Base-by-base conservation (phyloP, 2,888 invertebrate species). In the Arge pagana region DNA sequence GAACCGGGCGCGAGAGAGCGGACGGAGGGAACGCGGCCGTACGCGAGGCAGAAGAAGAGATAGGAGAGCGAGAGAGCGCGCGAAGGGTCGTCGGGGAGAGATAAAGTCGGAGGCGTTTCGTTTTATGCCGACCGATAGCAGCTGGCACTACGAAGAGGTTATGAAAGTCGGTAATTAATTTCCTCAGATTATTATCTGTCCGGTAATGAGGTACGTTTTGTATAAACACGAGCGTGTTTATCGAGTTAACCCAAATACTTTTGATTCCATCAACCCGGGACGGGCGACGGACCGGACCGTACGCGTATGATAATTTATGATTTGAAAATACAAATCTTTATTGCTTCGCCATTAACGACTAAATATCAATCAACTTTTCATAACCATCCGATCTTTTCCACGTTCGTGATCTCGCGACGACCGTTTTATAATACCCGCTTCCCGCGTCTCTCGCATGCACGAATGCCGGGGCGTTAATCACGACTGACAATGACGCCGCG, bases 1-100 rank as follows among this genome's bases (percentile, higher is more conserved):
- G 43, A 54, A 51, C 43, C 26, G 54, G 33, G 49, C 30, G 51
- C 54, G 56, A 52, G 54, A 54, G 52, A 42, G 56, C 54, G 56
- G 53, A 50, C 53, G 42, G 55, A 37, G 31, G 35, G 23, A 50
- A 23, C 39, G 43, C 21, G 15, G 37, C 4, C 19, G 28, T 36
- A 42, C 55, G 30, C 35, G 45, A 55, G 26, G 48, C 39, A 50
- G 6, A n/a, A 48, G 50, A 30, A 33, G 36, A 33, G 50, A 53
- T 48, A 39, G 33, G 42, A 45, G 3, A 4, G 33, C 11, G 3
- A 33, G 33, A n/a, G 13, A 11, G 52, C 55, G 37, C 37, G 19
- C 18, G 37, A 18, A 37, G 57, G 56, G 52, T 48, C 56, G 50
- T 58, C 58, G 52, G 48, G 50, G 36, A 33, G 37, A 39, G 52